phyloP scores from a whole-genome alignment of 2,888 invertebrate genomes.

The Panorpa germanica region DNA sequence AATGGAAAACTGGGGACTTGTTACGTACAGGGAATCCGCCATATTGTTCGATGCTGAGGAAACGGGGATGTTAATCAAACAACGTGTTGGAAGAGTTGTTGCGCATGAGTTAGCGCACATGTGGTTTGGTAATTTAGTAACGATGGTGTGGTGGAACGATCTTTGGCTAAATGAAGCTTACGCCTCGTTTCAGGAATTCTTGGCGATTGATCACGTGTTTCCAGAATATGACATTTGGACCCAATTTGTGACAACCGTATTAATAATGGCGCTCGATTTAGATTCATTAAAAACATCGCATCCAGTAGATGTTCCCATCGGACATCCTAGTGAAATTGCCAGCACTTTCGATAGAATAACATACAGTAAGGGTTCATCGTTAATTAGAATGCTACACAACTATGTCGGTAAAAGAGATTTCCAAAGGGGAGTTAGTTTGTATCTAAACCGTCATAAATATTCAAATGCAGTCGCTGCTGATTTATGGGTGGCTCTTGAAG shows the following conservation, averaged over 20 bases:
- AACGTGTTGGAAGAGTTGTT: constrained; percentile 74
- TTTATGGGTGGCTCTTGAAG: constrained; percentile 77
- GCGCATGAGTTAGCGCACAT: constrained; percentile 92
- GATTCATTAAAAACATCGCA: constrained; percentile 85
- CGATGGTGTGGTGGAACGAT: constrained; percentile 98
- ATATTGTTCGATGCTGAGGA: constrained; percentile 79
- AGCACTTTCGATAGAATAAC: constrained; percentile 97
- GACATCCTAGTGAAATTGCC: constrained; percentile 87
- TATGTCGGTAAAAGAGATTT: constrained; percentile 89
- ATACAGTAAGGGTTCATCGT: constrained; percentile 88
- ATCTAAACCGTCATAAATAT: constrained; percentile 74
- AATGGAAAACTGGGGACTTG: constrained; percentile 96
- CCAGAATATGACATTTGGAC: constrained; percentile 96
- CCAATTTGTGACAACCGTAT: constrained; percentile 81
- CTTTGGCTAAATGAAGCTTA: constrained; percentile 94
- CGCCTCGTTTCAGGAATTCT: constrained; percentile 88
- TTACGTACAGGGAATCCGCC: constrained; percentile 84
- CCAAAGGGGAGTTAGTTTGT: constrained; percentile 79
- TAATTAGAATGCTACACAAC: constrained; percentile 85
- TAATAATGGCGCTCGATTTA: constrained; percentile 65
- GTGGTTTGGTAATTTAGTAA: constrained; percentile 97
- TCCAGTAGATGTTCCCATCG: constrained; percentile 90
- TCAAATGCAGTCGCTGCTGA: constrained; percentile 86
- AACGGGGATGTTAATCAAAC: constrained; percentile 67
- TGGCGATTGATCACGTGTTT: constrained; percentile 81